Evolutionary conservation across 2,888 invertebrate species (phyloP), one percentile per base, ranked within the genome.

Genomic region (Sturmia bella): DNA sequence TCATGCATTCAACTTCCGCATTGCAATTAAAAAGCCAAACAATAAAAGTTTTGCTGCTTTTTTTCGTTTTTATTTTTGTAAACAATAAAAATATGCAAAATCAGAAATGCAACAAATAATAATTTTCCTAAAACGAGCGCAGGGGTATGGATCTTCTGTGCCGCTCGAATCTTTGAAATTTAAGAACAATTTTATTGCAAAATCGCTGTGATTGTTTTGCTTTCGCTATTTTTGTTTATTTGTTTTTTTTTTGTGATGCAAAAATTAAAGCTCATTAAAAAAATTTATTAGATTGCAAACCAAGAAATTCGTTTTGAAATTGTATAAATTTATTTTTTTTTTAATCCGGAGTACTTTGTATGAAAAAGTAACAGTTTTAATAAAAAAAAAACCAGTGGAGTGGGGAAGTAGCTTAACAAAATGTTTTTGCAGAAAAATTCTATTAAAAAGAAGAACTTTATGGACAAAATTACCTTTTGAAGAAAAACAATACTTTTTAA

Each of bases 21-120:
- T 75, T 78, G 74, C 74, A 75, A 74, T 70, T 74, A 70, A 32
- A 74, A 82, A 69, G 19, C 73, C 59, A 80, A 75, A 80, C 70
- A 75, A 72, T 24, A 76, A 41, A 17, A 43, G 11, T 74, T 59
- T 41, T 52, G 11, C 17, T 41, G 15, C 7, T 19, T 17, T 57
- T 70, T 3, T 45, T 1, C 6, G 17, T 32, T 15, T 56, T 21
- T 39, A 15, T 43, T 43, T 24, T 37, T 59, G 24, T 59, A 39
- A 66, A 70, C 50, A 43, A 64, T 39, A 69, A 48, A 13, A 50
- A 57, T 21, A 64, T 70, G 56, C n/a, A 70, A 48, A 15, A 32
- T 41, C 50, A 61, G 61, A 59, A 61, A 13, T 32, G 24, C 24
- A 72, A 27, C 61, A 72, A 61, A 50, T 43, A 61, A 50, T 43